Evolutionary conservation across 2,113 vertebrate species (phyloP), one percentile per base, ranked within the genome.

Genomic region (Ciconia stormi): DNA sequence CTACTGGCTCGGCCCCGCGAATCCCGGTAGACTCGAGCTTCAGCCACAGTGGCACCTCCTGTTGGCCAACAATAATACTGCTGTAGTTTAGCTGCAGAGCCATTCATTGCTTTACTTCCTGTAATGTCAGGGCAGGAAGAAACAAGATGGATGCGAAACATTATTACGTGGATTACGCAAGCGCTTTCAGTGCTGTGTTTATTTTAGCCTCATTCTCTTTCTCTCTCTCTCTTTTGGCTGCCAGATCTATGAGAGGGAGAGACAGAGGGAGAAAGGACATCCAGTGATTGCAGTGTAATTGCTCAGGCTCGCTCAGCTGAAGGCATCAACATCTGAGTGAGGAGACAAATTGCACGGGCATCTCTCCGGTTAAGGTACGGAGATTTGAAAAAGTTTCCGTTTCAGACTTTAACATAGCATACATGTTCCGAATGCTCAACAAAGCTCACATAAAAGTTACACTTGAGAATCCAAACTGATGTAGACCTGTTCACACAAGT

Each of bases 21-120:
- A 96, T 99, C 99, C 98, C 99, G 98, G 98, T 99, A 99, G 95
- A 99, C 99, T 86, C 99, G 98, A 4, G 99, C 99, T 98, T 99
- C 99, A 49, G 99, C 98, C 96, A 99, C 99, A 97, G 99, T 99
- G 98, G 99, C 98, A 87, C 99, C 99, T 98, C 99, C 99, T 99
- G 99, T 99, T 98, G 99, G 99, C 98, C 99, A 99, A 99, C 98
- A 99, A 99, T 98, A 99, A 99, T 98, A 99, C 97, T 98, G 98
- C 98, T 99, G 98, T 98, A 98, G 98, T 99, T 99, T 99, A 99
- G 98, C 98, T 98, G 99, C 97, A 98, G 98, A 99, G 98, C 98
- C 98, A 98, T 99, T 99, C 98, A 99, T 98, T 98, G 98, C 98
- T 98, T 98, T 99, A 98, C 98, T 98, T 98, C 98, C 98, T 99